Base-by-base conservation (phyloP, 2,797 vertebrate genomes). In the Coregonus suidteri region DNA sequence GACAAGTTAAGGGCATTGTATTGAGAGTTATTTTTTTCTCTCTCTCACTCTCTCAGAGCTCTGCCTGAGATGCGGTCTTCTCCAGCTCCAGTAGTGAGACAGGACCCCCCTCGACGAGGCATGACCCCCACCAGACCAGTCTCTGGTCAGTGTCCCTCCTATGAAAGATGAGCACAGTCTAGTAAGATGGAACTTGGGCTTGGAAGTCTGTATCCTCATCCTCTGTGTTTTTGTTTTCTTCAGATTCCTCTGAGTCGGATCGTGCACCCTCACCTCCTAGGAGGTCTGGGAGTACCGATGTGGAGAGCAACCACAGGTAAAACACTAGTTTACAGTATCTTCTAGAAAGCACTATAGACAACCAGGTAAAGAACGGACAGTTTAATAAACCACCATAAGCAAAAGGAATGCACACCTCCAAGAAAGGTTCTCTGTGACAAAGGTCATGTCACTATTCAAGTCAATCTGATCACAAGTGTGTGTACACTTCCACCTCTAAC, bases 171-270 rank as follows among this genome's bases (percentile, higher is more conserved):
- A 20, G 11, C 59, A 3, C 59, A 4, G 3, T 64, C 20, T 64
- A 25, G 20, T 64, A 20, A 64, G 20, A 30, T 25, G 7, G 4
- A 20, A 30, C 25, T 11, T 25, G 5, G 6, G 59, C 7, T 64
- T 64, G 59, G 59, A 64, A 6, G 14, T 64, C 14, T 51, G 31
- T 76, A 41, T 76, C 20, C n/a, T 37, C 31, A 71, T 37, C 2
- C 37, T 31, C 41, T 78, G 16, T 81, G 4, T 68, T 31, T 74
- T 34, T 64, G 3, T 65, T 6, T 56, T 18, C 1, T 74, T 68
- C 86, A 95, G 94, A 95, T 82, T 93, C 93, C 25, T 93, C 92
- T 1, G 91, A 85, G 66, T 87, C 77, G 0, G 92, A 86, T 1
- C 83, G 87, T 18, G 52, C 65, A 37, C 92, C 91, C 35, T 93